Evolutionary conservation across 2,888 invertebrate species (phyloP).

Genomic region (Dromius quadrimaculatus): DNA sequence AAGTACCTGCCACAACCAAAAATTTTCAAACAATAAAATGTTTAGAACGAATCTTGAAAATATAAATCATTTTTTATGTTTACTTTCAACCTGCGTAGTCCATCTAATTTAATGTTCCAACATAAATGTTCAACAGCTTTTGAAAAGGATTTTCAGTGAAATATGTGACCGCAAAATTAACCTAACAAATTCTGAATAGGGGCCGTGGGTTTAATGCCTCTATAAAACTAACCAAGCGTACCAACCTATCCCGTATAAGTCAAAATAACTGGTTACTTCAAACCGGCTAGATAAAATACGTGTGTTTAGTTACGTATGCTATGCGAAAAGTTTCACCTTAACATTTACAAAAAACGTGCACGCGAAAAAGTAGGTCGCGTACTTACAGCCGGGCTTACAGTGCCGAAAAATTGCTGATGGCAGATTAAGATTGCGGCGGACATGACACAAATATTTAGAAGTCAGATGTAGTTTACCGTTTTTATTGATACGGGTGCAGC

Average conservation of each 20-base stretch:
- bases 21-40: no score
- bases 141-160: constrained; percentile 29
- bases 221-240: constrained; percentile 36
- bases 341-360: constrained; percentile 45
- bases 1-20: no score
- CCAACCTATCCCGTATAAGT: constrained; percentile 17
- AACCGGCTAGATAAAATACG: background rate
- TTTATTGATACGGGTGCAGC: constrained; percentile 20
- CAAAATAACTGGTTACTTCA: constrained; percentile 21
- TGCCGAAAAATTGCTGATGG: constrained; percentile 29
- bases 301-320: constrained; percentile 32
- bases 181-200: constrained; percentile 49
- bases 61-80: constrained; percentile 4
- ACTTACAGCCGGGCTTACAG: constrained; percentile 27
- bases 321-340: constrained; percentile 47
- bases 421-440: background rate
- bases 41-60: no score
- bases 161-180: constrained; percentile 51
- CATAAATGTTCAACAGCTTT: constrained; percentile 47
- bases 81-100: constrained; percentile 40
- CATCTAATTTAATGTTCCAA: constrained; percentile 28
- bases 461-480: constrained; percentile 3
- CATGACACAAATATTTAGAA: constrained; percentile 21
- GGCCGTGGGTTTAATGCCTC: constrained; percentile 36
- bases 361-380: constrained; percentile 48